Evolutionary conservation across 2,888 invertebrate species (phyloP), one percentile per base, ranked within the genome.

Genomic region (Oxyteleia sp.): DNA sequence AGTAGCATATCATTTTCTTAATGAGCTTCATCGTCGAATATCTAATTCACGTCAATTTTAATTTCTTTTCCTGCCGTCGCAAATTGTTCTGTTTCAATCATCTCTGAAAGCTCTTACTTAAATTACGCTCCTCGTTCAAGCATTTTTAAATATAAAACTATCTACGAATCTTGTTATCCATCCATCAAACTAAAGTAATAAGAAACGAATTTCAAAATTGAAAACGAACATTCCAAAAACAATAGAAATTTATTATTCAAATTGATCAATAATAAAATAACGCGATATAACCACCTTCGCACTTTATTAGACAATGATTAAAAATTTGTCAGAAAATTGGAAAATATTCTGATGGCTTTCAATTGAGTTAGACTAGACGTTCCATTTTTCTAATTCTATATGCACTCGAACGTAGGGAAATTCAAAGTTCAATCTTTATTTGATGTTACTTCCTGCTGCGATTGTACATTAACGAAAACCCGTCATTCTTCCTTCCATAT

Each of bases 61-160:
- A 80, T 76, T 59, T 61, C 59, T 57, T 66, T 23, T 41, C 38
- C 26, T 13, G 23, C 7, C 38, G 35, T 61, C 59, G 43, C 53
- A 68, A 66, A 76, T 68, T 76, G 47, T 76, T 76, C 68, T 61
- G 51, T 71, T 79, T 59, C 71, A 72, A 79, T 72, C 71, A 79
- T 51, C 59, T 64, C 55, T 72, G 57, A 79, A 79, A 79, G 79
- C 79, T 79, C 55, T 64, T 72, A 72, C 32, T 72, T 66, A 55
- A 79, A 79, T 79, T 79, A 72, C 63, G 38, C 41, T 59, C 35
- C 49, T 57, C 71, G 59, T 79, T 32, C 16, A 13, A 66, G 51
- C 49, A 38, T 71, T 71, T 57, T 66, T 66, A 20, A 79, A 64
- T 57, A 59, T 61, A 69, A 61, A 68, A 59, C 63, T 18, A 55